Evolutionary conservation across 2,113 vertebrate genomes (phyloP), one percentile per base, ranked within the genome.

Genomic region (Peromyscus californicus): DNA sequence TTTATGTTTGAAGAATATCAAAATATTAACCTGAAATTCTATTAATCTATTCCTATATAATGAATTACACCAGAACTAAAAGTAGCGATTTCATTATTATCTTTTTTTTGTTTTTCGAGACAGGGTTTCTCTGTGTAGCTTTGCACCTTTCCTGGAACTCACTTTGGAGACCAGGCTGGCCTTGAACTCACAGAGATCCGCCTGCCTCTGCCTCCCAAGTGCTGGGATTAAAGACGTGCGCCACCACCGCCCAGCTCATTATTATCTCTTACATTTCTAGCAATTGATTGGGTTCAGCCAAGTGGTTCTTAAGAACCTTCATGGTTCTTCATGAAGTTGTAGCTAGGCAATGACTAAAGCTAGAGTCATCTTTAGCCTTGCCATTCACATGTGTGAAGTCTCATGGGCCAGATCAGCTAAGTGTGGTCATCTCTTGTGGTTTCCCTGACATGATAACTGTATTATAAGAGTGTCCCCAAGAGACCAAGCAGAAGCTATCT

Each of bases 311-410:
- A 89, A 39, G 5, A 33, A n/a, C n/a, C n/a, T n/a, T n/a, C n/a
- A n/a, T n/a, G n/a, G n/a, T n/a, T 97, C 65, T 96, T 92, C 42
- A 48, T 48, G 26, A 45, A 31, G 42, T 78, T 78, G 75, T 26
- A 75, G 39, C 11, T 31, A 48, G 75, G 33, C 4, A 76, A 21
- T 89, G 78, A 4, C 70, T 89, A 36, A 70, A 75, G 39, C 11
- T 31, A 48, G 75, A 78, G 42, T 78, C 26, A 59, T 94, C 51
- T 67, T 94, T 70, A 85, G 54, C 9, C 48, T 92, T 84, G 36
- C 76, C 33, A 57, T 93, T 91, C 42, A 72, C 36, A 70, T 83
- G 24, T 89, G 31, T 79, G 31, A 78, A 91, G 29, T 3, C 69
- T 72, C 33, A 85, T 75, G 54, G n/a, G 45, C 84, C 74, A 92